Conservation (phyloP, 2,888 invertebrate genomes). For the Pheosia gnoma region DNA sequence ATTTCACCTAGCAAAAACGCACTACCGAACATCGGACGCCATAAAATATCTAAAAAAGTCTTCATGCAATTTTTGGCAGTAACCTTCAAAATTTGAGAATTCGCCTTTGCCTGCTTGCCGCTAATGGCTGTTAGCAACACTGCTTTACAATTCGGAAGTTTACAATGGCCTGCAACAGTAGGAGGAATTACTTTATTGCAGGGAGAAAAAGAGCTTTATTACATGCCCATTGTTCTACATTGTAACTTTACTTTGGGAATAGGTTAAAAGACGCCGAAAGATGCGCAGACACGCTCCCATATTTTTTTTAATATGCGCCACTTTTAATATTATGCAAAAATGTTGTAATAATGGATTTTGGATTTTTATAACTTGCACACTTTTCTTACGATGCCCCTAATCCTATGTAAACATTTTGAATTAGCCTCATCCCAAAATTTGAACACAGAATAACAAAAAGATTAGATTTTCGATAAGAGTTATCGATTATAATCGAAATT, state of each 20-base stretch:
- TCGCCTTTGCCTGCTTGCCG: constrained; percentile 57
- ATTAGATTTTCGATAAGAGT: neutral
- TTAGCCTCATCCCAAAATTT: neutral
- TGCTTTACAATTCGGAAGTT: constrained; percentile 75
- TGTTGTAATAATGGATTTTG: constrained; percentile 27
- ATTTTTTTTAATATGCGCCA: constrained; percentile 50
- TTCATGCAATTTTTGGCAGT: constrained; percentile 64
- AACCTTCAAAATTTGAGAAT: constrained; percentile 38
- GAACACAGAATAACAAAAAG: neutral
- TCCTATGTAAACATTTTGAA: constrained; percentile 28
- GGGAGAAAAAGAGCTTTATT: constrained; percentile 72
- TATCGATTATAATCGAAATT: neutral
- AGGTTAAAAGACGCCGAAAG: constrained; percentile 65
- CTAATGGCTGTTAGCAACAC: constrained; percentile 64
- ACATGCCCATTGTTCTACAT: constrained; percentile 52
- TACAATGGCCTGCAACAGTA: constrained; percentile 74
- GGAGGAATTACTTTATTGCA: constrained; percentile 77
- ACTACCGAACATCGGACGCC: constrained; percentile 22
- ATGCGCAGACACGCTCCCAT: constrained; percentile 44
- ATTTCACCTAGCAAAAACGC: constrained; percentile 48
- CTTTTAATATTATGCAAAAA: constrained; percentile 57
- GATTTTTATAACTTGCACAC: constrained; percentile 42
- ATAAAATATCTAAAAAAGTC: constrained; percentile 34
- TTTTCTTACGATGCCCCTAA: constrained; percentile 36
- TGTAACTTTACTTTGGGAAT: constrained; percentile 47